These are phyloP conservation scores for Ophthalmotilapia sp. DNA, from an alignment of 2,113 vertebrate genomes.

Conservation along the genomic window DNA sequence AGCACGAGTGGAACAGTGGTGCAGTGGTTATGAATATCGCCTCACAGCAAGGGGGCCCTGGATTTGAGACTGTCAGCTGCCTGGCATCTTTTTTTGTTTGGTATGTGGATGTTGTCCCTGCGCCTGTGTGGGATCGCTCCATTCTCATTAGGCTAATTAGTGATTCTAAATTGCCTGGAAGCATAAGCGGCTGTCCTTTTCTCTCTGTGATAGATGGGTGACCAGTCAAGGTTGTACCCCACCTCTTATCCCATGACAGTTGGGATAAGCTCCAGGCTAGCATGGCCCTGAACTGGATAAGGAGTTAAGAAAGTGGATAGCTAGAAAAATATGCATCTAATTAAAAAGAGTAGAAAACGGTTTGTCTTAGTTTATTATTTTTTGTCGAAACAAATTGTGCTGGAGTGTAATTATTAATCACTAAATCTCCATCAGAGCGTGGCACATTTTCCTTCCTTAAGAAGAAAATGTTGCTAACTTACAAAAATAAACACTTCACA, in stretches of 20 bases:
- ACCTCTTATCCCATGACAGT: neutral
- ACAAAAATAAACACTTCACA: neutral
- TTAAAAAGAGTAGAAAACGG: neutral
- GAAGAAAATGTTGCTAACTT: neutral
- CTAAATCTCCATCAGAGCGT: neutral
- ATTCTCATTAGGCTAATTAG: neutral
- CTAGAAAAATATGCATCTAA: neutral
- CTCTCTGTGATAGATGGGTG: neutral
- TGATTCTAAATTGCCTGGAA: neutral
- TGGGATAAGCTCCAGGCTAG: neutral
- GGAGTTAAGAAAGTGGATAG: neutral
- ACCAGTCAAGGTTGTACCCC: neutral
- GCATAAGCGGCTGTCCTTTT: neutral
- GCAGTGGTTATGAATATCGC: neutral
- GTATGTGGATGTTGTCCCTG: neutral
- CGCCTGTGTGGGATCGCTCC: neutral
- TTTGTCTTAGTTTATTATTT: neutral
- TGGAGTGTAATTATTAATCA: neutral
- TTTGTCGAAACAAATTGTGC: neutral
- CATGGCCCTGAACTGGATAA: neutral
- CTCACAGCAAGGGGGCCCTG: neutral
- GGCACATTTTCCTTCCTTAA: accelerated
- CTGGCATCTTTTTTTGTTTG: neutral
- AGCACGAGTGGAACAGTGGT: neutral
- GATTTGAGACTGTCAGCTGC: neutral